phyloP scores from a whole-genome alignment of 2,797 vertebrate genomes.

The Mormyrus hasselquistii region DNA sequence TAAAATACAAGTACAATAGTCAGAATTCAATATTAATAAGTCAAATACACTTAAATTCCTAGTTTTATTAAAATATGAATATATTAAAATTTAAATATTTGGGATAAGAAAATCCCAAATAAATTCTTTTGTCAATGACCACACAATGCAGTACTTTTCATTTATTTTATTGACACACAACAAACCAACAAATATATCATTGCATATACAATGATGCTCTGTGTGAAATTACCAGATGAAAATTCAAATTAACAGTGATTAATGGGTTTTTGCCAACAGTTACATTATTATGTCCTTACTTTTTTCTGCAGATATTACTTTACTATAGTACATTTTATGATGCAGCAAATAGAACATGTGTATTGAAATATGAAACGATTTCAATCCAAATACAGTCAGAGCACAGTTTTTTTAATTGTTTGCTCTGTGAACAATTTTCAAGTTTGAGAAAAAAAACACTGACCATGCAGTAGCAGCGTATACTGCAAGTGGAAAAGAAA shows the following conservation, averaged over 20 bases:
- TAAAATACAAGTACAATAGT: too few relatives aligned
- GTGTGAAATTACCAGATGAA: neutral
- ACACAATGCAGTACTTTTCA: neutral
- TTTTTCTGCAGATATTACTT: neutral
- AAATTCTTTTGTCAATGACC: neutral
- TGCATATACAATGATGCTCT: neutral
- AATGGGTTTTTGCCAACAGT: neutral
- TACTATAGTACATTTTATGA: neutral
- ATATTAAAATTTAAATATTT: too few relatives aligned
- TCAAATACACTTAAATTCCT: too few relatives aligned
- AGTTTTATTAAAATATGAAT: too few relatives aligned
- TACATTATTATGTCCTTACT: neutral
- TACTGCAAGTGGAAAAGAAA: too few relatives aligned
- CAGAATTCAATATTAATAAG: too few relatives aligned
- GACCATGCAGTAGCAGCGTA: too few relatives aligned
- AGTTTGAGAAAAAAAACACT: too few relatives aligned
- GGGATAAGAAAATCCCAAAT: too few relatives aligned
- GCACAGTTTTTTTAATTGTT: neutral
- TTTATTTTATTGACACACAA: too few relatives aligned
- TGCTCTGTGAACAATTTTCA: too few relatives aligned
- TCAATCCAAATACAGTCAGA: neutral
- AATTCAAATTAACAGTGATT: neutral
- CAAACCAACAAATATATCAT: neutral
- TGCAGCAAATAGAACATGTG: neutral
- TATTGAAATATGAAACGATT: neutral